Evolutionary conservation across 2,797 vertebrate species (phyloP), one percentile per base, ranked within the genome.

Genomic region (Octomys mimax): DNA sequence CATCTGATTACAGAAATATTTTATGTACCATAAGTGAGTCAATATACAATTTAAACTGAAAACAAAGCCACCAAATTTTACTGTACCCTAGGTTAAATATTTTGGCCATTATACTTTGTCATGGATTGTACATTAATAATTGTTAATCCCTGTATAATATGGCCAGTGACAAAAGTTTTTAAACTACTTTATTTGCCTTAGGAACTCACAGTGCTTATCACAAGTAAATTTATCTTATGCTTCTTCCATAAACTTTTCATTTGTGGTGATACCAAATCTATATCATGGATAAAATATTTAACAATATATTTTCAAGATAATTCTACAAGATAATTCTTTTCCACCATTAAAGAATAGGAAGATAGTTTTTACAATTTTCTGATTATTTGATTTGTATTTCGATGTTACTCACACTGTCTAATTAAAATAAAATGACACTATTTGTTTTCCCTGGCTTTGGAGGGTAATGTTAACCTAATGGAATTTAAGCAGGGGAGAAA

Each of bases 1-100:
- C 0, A 1, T 92, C 96, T 97, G 96, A 97, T 97, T 97, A 98
- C 94, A 97, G 87, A 95, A 96, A 96, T 97, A 98, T 97, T 97
- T 98, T 98, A 98, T 92, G 75, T 95, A 80, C 96, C 68, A 39
- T 97, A 97, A 95, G 89, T 94, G 90, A 97, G 96, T 96, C 93
- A 96, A 96, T 97, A 93, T 64, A 82, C 95, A 94, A 94, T 96
- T 96, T 96, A 97, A 97, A 96, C 87, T 26, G 70, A 96, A 97
- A 97, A 96, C 85, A 97, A 94, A 97, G 42, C 59, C 81, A 87
- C 78, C 62, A 52, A 86, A 83, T 85, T 96, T 96, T 82, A 92
- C 39, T 89, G 33, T 88, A 96, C 79, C 46, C 85, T 90, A 73
- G 59, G 64, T 82, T 97, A 98, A 97, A 95, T 94, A 97, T 96